These are phyloP conservation scores for Flabesymbios commensalis DNA, from an alignment of 2,888 invertebrate genomes.

Conservation along the genomic window DNA sequence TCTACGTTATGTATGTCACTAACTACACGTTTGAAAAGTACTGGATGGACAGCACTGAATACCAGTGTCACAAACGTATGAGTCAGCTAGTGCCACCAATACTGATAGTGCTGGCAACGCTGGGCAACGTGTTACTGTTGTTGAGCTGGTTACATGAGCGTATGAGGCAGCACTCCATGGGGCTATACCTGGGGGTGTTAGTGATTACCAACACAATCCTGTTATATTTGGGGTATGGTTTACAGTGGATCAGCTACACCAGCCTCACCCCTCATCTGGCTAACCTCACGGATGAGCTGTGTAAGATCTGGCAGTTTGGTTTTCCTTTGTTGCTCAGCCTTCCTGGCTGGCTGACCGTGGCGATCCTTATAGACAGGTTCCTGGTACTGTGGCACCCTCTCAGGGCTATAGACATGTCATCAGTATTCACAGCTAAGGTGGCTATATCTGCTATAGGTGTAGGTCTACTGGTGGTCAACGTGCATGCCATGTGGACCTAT, in stretches of 20 bases:
- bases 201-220: conserved; percentile 45
- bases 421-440: conserved; percentile 50
- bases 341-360: conserved; percentile 51
- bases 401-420: conserved; percentile 44
- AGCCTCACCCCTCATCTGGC: conserved; percentile 41
- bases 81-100: too few relatives aligned
- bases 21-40: too few relatives aligned
- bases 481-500: conserved; percentile 56
- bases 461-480: conserved; percentile 47
- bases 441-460: conserved; percentile 43
- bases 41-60: too few relatives aligned
- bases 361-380: conserved; percentile 50
- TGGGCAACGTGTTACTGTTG: conserved; percentile 47
- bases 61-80: too few relatives aligned
- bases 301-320: conserved; percentile 51
- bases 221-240: conserved; percentile 44
- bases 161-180: conserved; percentile 45
- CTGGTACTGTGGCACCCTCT: conserved; percentile 44
- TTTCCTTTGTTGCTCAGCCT: conserved; percentile 46
- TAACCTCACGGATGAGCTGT: conserved; percentile 45
- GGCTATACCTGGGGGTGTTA: conserved; percentile 48
- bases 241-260: conserved; percentile 47
- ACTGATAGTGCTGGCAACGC: conserved; percentile 45
- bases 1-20: too few relatives aligned
- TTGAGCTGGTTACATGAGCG: conserved; percentile 40